Base-by-base conservation (phyloP, 2,113 vertebrate genomes). In the Mixornis gularis region DNA sequence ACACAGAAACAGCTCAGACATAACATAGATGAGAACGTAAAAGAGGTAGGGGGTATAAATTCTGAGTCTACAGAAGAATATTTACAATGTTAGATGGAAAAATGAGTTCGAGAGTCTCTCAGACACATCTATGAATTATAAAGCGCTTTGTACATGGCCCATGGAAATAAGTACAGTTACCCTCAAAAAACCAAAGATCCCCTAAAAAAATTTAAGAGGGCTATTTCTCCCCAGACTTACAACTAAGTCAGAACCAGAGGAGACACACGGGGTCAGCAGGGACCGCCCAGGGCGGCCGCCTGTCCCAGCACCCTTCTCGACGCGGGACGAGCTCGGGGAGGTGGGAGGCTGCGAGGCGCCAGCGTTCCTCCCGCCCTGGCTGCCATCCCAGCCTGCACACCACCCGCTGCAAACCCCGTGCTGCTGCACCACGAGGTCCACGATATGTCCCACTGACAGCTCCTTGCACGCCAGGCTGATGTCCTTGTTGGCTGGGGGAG, bases 301-400 rank as follows among this genome's bases (percentile, higher is more conserved):
- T 3, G 2, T 13, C 59, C n/a, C 79, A 65, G 71, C 11, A 2
- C 80, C 22, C 43, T 12, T 38, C 46, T 44, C 0, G 0, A 29
- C 0, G 0, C 0, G 1, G 38, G 82, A 26, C 0, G 3, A 65
- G 32, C 64, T n/a, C 2, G 0, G n/a, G 62, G 43, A 62, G 55
- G 51, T 26, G 71, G 41, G 41, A 34, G 41, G 29, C 77, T 41
- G 55, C 4, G 4, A 69, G 27, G 44, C 1, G 1, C 65, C 90
- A 19, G 65, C 17, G 1, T 26, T 43, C 43, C 70, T 89, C 40
- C 48, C 1, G 2, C 55, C 43, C 77, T 29, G 76, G 85, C 83
- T 43, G 32, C 51, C 9, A 0, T 13, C 79, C 71, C 92, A 85
- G 85, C 46, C 34, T 2, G 2, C 32, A 20, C 48, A 52, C 4